Evolutionary conservation across 2,888 invertebrate species (phyloP), one percentile per base, ranked within the genome.

Genomic region (Parnassius glacialis): DNA sequence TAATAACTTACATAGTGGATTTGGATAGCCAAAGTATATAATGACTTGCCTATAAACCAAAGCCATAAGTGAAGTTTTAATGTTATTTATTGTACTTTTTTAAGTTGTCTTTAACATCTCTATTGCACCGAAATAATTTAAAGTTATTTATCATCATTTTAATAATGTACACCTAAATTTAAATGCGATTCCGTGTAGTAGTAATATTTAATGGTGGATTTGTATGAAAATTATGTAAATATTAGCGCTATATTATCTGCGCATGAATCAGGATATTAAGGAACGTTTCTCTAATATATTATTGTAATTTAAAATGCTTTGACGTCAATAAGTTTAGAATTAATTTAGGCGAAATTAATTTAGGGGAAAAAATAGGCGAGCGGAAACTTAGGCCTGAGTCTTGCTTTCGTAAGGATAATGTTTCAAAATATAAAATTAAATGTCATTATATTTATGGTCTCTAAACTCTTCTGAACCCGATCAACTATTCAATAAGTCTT

Each of bases 381-480:
- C 73, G 75, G 69, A 74, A 79, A 75, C 74, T 71, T 66, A 74
- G 71, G 74, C 77, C 75, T 76, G 13, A 72, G 79, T 81, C 76
- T 82, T 78, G 85, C 85, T 86, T 85, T 83, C 80, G 78, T 81
- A 80, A 80, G 74, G 75, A 48, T 48, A 83, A 34, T 76, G 81
- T 85, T 85, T 85, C 83, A 82, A 86, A 54, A 60, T 60, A 84
- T 87, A 87, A 81, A 85, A 76, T 76, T 83, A 84, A 82, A 80
- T 80, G 74, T 83, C 79, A 79, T 74, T 72, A 73, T 61, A 74
- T 68, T 73, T 78, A 59, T 47, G 44, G 13, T 16, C 54, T 11
- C 43, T 43, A 11, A 10, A 43, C 43, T 11, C 11, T 43, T 43
- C 34, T 34, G 7, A 34, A 34, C 34, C 34, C 34, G 34, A 34